A percentile compares a stretch with the other conserved stretches of the same genome.
Evolutionary conservation across 2,888 invertebrate genomes (phyloP).

Genomic region (Andricus quercusramuli): DNA sequence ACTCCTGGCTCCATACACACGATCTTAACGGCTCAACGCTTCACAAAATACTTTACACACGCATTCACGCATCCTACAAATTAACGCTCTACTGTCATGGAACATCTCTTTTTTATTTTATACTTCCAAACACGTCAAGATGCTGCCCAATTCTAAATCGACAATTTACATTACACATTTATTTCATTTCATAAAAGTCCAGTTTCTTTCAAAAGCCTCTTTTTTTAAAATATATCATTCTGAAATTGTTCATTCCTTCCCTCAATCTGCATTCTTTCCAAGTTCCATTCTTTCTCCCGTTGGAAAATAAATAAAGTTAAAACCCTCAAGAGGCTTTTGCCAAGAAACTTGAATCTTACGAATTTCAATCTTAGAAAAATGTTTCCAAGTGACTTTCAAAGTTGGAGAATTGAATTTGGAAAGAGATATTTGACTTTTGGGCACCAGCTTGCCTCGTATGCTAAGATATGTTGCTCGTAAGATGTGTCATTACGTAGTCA

Average conservation of each 20-base stretch:
- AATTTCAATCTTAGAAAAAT: background rate
- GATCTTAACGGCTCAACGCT: constrained; percentile 39
- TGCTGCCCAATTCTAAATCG: constrained; percentile 54
- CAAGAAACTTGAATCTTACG: background rate
- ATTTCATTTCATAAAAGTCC: constrained; percentile 9
- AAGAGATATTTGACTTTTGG: constrained; percentile 44
- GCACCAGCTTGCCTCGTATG: constrained; percentile 69
- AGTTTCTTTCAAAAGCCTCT: background rate
- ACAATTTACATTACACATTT: background rate
- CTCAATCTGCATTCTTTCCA: background rate
- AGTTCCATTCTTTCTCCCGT: background rate
- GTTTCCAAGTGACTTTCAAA: background rate
- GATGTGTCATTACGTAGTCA: constrained; percentile 72
- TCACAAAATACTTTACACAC: constrained; percentile 52
- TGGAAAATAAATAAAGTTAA: constrained; percentile 15
- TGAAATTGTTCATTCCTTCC: background rate
- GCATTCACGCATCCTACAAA: constrained; percentile 60
- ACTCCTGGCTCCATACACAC: constrained; percentile 4
- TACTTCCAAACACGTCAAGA: constrained; percentile 61
- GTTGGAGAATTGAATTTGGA: background rate
- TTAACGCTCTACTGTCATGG: constrained; percentile 72
- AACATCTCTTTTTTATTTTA: constrained; percentile 65
- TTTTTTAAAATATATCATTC: background rate
- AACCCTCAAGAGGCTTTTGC: background rate
- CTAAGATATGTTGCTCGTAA: constrained; percentile 77